Base-by-base conservation (phyloP, 1,140 invertebrate species). In the Ruditapes philippinarum region DNA sequence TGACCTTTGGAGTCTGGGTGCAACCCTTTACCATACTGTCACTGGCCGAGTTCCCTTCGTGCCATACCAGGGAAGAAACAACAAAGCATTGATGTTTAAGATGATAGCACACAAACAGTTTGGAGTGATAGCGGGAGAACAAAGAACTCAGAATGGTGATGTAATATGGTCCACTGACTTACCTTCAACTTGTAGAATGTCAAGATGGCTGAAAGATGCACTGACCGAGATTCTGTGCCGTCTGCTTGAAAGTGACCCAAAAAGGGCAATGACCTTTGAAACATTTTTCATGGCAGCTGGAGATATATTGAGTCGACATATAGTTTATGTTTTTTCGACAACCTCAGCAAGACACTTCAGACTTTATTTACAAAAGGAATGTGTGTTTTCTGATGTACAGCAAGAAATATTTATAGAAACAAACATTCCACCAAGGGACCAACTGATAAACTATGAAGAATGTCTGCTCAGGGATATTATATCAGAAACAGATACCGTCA, bases 1-100 rank as follows among this genome's bases (percentile, higher is more conserved):
- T 36, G 99, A 99, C 96, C 96, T 99, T 12, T 99, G 99, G 99
- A 99, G 98, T 7, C 98, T 99, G 92, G 99, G 99, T 54, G 99
- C 99, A 0, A 99, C 99, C 0, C 94, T 99, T 0, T 99, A 99
- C 94, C 99, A 99, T 96, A 98, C 99, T 5, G 98, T 98, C 0
- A 99, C 99, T 0, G 99, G 99, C 0, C 97, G 98, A 14, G 87
- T 89, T 11, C 87, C 87, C 3, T 89, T 89, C 79, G 28, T 57
- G 33, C 87, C 87, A n/a, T 57, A 82, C 54, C 36, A 76, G 38
- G 87, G 87, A 9, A 70, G 87, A 38, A 73, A 76, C 65, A 80
- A 89, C 33, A 89, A 42, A 76, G 36, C 28, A 12, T 17, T 89
- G 17, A 89, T 89, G 87, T 89, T 89, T 76, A 19, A 76, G 36